phyloP scores from a whole-genome alignment of 92 coral and sea anemone genomes.

The Diadumene lineata region DNA sequence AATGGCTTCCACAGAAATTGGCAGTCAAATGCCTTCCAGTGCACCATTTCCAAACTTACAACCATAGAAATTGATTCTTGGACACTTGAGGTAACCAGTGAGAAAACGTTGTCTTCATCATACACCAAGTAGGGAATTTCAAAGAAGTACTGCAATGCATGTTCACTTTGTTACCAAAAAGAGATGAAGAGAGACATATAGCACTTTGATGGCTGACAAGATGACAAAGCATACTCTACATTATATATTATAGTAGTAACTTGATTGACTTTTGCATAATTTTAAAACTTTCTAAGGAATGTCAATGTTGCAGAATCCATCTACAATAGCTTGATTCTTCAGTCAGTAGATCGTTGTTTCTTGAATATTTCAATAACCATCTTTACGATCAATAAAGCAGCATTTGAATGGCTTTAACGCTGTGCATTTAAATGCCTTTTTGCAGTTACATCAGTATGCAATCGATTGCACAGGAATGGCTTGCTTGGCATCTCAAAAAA shows the following conservation, averaged over 20 bases:
- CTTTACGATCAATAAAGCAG: background rate
- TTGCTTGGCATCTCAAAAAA: constrained; percentile 3
- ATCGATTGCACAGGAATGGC: background rate
- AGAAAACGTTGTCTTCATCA: too few relatives aligned
- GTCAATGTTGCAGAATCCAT: background rate
- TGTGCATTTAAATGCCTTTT: background rate
- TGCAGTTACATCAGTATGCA: background rate
- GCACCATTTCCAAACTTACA: too few relatives aligned
- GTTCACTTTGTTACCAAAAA: too few relatives aligned
- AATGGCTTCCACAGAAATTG: background rate
- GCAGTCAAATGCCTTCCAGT: background rate
- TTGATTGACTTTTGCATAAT: background rate
- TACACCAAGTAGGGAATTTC: too few relatives aligned
- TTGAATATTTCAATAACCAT: background rate
- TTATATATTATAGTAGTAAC: background rate
- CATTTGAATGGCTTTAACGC: background rate
- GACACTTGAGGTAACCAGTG: too few relatives aligned
- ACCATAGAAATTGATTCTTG: too few relatives aligned
- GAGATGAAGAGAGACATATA: background rate
- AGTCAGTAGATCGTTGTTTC: background rate
- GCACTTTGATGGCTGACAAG: background rate
- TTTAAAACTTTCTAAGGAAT: background rate
- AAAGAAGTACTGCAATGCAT: too few relatives aligned
- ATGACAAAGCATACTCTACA: background rate
- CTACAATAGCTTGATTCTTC: background rate